These are phyloP conservation scores for Caloenas nicobarica DNA, from an alignment of 2,113 vertebrate genomes.

Conservation along the genomic window DNA sequence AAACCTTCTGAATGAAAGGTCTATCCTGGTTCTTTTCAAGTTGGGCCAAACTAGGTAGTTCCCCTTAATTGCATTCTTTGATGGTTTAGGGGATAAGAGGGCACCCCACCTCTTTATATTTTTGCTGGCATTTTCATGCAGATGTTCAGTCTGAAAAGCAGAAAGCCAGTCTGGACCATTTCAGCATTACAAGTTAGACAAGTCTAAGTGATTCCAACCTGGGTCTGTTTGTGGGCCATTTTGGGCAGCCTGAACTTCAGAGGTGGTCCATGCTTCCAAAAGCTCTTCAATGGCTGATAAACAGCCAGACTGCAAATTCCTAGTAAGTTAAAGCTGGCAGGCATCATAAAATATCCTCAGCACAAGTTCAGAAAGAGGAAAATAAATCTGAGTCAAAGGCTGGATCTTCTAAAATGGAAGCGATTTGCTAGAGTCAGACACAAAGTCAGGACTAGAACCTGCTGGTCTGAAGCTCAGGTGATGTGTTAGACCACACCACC, in stretches of 20 bases:
- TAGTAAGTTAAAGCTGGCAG: not conserved
- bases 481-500: not conserved
- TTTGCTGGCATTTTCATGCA: not conserved
- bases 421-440: not conserved
- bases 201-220: not conserved
- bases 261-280: not conserved
- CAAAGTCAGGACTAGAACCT: not conserved
- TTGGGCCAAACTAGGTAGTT: not conserved
- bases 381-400: not conserved
- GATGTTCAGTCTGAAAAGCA: not conserved
- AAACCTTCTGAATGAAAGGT: not conserved
- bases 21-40: not conserved
- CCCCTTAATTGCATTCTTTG: not conserved
- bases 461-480: not conserved
- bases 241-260: not conserved
- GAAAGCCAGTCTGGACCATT: not conserved
- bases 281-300: not conserved
- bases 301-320: not conserved
- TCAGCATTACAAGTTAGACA: not conserved
- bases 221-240: not conserved
- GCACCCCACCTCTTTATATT: not conserved
- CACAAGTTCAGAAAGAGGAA: not conserved
- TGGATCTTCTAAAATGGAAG: not conserved
- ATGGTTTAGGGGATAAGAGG: not conserved
- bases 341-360: not conserved